Conservation (phyloP, 2,888 invertebrate genomes). For the Spodoptera littoralis region DNA sequence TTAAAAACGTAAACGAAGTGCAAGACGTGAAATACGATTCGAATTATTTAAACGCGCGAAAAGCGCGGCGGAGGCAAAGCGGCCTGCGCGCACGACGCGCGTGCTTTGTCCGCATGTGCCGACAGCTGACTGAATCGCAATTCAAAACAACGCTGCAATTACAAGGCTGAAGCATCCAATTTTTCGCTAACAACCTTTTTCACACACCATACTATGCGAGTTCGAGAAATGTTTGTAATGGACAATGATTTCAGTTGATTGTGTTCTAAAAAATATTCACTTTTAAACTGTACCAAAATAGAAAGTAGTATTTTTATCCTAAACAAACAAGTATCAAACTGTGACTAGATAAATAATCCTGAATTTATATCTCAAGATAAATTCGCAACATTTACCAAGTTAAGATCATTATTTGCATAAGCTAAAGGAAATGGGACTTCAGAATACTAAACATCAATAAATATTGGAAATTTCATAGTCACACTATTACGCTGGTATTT, state of each 20-base stretch:
- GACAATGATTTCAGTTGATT: not conserved
- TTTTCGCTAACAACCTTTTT: slow-evolving; percentile 77
- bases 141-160: slow-evolving; percentile 84
- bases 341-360: slow-evolving; percentile 21
- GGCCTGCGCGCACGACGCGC: slow-evolving; percentile 84
- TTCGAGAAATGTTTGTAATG: too few species aligned
- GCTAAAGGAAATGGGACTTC: slow-evolving; percentile 30
- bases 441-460: slow-evolving; percentile 34
- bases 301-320: slow-evolving; percentile 18
- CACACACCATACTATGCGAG: not conserved
- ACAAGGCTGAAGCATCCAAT: slow-evolving; percentile 76
- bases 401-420: slow-evolving; percentile 34
- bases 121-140: slow-evolving; percentile 88
- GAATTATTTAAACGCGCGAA: slow-evolving; percentile 73
- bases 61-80: slow-evolving; percentile 61
- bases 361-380: slow-evolving; percentile 29
- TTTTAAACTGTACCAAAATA: slow-evolving; percentile 8
- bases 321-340: slow-evolving; percentile 5
- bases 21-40: slow-evolving; percentile 53
- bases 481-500: slow-evolving; percentile 9
- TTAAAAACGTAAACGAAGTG: slow-evolving; percentile 14
- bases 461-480: slow-evolving; percentile 31
- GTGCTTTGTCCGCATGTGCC: slow-evolving; percentile 82
- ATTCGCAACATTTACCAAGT: slow-evolving; percentile 22
- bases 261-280: not conserved